A percentile compares a stretch with the other conserved stretches of the same genome.
phyloP scores from a whole-genome alignment of 1,140 invertebrate genomes.

The Rhyzopertha dominica region DNA sequence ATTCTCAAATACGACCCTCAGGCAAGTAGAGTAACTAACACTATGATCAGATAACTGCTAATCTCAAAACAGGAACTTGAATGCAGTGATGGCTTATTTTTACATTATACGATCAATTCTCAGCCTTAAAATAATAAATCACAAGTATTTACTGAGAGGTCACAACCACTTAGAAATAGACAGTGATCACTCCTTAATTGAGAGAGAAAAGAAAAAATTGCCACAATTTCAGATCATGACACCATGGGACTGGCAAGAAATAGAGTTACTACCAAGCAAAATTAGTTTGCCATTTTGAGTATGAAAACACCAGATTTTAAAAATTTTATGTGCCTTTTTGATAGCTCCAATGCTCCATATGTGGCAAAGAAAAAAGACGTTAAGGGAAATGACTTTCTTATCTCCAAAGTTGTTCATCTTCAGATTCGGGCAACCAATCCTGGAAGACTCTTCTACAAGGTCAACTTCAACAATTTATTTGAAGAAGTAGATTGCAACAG shows the following conservation, averaged over 20 bases:
- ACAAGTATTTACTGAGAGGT: constrained; percentile 38
- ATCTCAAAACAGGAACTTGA: constrained; percentile 2
- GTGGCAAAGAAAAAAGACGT: neutral
- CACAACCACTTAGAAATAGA: constrained; percentile 38
- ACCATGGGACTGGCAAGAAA: constrained; percentile 20
- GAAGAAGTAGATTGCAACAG: too few relatives aligned
- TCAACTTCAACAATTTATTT: too few relatives aligned
- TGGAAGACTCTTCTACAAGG: too few relatives aligned
- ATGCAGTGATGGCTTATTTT: too few relatives aligned
- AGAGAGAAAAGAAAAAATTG: constrained; percentile 25
- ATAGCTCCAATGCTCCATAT: neutral
- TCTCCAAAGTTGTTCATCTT: too few relatives aligned
- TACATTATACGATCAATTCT: too few relatives aligned
- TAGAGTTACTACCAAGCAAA: constrained; percentile 10
- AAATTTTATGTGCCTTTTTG: neutral
- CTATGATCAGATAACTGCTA: neutral
- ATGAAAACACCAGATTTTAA: constrained; percentile 1
- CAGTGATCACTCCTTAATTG: constrained; percentile 31
- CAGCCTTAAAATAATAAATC: constrained; percentile 18
- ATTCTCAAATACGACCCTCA: too few relatives aligned
- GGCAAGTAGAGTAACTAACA: constrained; percentile 3
- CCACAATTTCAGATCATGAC: constrained; percentile 20
- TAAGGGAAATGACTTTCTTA: neutral
- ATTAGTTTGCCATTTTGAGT: neutral
- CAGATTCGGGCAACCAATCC: too few relatives aligned